Percentiles rank a stretch among this genome's conserved stretches.
These are phyloP conservation scores for Philereme vetulata DNA, from an alignment of 2,888 invertebrate species.

Conservation along the genomic window DNA sequence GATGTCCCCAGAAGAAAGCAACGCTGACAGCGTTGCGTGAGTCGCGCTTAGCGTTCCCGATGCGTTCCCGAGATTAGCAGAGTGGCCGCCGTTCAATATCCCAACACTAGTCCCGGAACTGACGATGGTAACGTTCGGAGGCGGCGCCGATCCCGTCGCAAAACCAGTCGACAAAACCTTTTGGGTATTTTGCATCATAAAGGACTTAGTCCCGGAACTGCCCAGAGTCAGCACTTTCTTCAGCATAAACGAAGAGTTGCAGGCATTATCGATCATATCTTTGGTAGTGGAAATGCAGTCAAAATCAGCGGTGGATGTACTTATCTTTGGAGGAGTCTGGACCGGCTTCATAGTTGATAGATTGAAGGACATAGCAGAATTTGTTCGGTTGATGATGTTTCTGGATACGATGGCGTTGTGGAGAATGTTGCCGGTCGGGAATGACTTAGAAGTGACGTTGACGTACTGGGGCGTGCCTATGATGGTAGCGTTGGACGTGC, in stretches of 20 bases:
- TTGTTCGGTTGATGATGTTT: constrained; percentile 69
- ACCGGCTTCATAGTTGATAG: constrained; percentile 66
- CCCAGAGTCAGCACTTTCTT: constrained; percentile 80
- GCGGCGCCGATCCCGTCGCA: constrained; percentile 72
- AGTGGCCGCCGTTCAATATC: constrained; percentile 56
- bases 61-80: constrained; percentile 60
- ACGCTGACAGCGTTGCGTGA: constrained; percentile 76
- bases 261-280: constrained; percentile 80
- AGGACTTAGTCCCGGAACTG: constrained; percentile 76
- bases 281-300: constrained; percentile 76
- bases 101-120: constrained; percentile 69
- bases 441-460: constrained; percentile 76
- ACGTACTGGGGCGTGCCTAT: constrained; percentile 76
- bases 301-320: constrained; percentile 62
- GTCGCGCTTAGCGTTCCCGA: constrained; percentile 77
- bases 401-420: constrained; percentile 80
- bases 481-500: constrained; percentile 68
- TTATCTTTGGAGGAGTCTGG: constrained; percentile 67
- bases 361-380: constrained; percentile 65
- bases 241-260: constrained; percentile 80
- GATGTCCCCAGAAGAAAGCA: constrained; percentile 60
- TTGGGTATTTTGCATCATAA: constrained; percentile 80
- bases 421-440: constrained; percentile 78
- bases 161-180: constrained; percentile 77
- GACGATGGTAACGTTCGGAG: constrained; percentile 78